These are phyloP conservation scores for Myotis myotis DNA, from an alignment of 2,797 vertebrate genomes.

Conservation along the genomic window DNA sequence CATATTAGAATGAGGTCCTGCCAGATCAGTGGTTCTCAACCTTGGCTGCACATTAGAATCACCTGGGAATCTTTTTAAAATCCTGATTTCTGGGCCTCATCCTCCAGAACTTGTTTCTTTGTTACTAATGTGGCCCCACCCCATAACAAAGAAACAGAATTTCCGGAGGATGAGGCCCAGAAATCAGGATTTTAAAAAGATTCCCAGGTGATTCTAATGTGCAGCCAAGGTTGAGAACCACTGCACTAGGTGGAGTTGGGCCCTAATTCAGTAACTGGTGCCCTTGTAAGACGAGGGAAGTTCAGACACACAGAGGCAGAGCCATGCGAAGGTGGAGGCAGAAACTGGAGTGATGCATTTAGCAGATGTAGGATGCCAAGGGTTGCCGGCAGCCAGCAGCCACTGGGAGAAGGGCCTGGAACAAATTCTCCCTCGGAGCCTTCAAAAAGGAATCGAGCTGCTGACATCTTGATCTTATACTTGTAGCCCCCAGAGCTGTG, in stretches of 20 bases:
- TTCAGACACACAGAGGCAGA: background rate
- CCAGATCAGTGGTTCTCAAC: background rate
- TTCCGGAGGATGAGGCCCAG: no score
- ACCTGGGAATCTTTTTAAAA: no score
- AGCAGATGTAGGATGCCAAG: fast-evolving
- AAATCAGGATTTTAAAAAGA: no score
- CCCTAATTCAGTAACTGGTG: background rate
- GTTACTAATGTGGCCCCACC: no score
- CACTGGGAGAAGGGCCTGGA: background rate
- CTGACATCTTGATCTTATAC: background rate
- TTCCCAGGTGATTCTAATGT: no score
- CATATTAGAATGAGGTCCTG: background rate
- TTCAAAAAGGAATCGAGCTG: background rate
- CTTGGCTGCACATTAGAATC: no score
- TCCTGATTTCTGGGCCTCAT: no score
- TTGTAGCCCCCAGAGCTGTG: background rate
- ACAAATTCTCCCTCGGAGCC: background rate
- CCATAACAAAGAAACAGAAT: no score
- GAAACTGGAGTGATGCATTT: background rate
- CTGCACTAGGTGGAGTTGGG: background rate
- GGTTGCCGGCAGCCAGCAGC: background rate
- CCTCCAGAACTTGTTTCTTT: no score
- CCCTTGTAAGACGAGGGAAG: background rate
- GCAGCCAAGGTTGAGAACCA: no score
- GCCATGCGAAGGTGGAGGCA: background rate